These are phyloP conservation scores for Troilus luridus DNA, from an alignment of 2,888 invertebrate genomes.

Conservation along the genomic window DNA sequence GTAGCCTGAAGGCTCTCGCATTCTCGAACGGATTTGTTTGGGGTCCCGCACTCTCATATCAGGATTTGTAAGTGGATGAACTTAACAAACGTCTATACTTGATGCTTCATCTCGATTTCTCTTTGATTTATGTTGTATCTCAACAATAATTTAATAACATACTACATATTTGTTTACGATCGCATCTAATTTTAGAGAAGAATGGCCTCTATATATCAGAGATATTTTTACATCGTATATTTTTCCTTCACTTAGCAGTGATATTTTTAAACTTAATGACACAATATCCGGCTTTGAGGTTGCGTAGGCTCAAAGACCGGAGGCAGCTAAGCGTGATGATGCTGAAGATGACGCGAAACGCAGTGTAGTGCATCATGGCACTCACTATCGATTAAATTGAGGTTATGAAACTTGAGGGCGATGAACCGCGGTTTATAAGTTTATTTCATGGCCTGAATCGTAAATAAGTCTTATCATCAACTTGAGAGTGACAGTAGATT, in stretches of 20 bases:
- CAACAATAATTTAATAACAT: too few species aligned
- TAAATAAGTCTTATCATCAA: background rate
- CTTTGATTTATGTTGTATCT: too few species aligned
- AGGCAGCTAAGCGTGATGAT: background rate
- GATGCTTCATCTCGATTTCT: too few species aligned
- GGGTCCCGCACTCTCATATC: too few species aligned
- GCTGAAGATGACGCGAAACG: background rate
- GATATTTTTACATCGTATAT: background rate
- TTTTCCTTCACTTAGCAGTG: background rate
- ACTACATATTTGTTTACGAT: too few species aligned
- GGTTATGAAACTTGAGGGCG: background rate
- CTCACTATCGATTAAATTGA: background rate
- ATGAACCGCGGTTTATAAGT: background rate
- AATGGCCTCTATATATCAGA: too few species aligned
- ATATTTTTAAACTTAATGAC: background rate
- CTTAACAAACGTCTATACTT: too few species aligned
- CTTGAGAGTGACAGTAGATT: background rate
- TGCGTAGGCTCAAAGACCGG: background rate
- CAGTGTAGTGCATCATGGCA: background rate
- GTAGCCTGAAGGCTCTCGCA: too few species aligned
- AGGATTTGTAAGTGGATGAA: too few species aligned
- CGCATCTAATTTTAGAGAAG: too few species aligned
- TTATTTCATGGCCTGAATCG: background rate
- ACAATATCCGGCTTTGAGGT: background rate
- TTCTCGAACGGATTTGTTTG: too few species aligned